A percentile compares a stretch with the other conserved stretches of the same genome.
Conservation (phyloP, 2,113 vertebrate genomes). For the Etheostoma spectabile region DNA sequence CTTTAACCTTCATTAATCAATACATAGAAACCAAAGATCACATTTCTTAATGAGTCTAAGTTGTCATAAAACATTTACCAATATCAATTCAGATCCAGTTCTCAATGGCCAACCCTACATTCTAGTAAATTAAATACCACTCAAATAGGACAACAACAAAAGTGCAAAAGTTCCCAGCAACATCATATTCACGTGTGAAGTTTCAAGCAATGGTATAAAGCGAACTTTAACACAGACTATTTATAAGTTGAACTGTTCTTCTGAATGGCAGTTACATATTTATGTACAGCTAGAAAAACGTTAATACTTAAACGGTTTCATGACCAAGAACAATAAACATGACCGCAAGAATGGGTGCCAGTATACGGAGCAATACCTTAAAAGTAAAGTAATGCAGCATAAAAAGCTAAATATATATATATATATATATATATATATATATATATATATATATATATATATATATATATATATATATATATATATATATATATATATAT, state of each 20-base stretch:
- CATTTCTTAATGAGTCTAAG: not conserved
- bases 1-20: not conserved
- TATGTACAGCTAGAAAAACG: not conserved
- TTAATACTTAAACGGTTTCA: conserved; percentile 19
- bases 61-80: not conserved
- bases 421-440: too few species aligned
- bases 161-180: not conserved
- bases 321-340: not conserved
- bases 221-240: conserved; percentile 21
- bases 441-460: too few species aligned
- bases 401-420: not conserved
- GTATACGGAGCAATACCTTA: not conserved
- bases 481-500: too few species aligned
- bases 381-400: not conserved
- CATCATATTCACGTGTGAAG: not conserved
- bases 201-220: not conserved
- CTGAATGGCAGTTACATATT: conserved; percentile 25
- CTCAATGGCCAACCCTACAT: too few species aligned
- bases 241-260: conserved; percentile 11
- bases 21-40: not conserved
- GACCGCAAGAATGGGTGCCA: not conserved
- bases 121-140: too few species aligned
- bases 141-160: not conserved
- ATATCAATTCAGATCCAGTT: not conserved
- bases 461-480: too few species aligned